Evolutionary conservation across 2,888 invertebrate species (phyloP).

Genomic region (Taphrorychus bicolor): DNA sequence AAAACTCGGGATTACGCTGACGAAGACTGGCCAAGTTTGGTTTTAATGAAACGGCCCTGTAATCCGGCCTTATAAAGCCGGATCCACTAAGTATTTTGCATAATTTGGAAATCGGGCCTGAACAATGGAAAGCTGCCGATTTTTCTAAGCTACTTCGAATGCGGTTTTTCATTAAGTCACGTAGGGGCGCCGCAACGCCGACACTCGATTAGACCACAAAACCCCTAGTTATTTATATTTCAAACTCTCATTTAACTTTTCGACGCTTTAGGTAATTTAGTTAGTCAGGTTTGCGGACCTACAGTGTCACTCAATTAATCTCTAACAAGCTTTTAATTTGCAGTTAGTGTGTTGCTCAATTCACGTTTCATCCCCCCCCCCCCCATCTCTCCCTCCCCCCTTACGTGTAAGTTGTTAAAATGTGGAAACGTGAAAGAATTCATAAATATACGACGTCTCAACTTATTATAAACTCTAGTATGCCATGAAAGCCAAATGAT

Average conservation of each 20-base stretch:
- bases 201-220: background rate
- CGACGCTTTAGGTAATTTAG: background rate
- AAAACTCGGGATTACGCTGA: slow-evolving; percentile 21
- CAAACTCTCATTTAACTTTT: slow-evolving; percentile 4
- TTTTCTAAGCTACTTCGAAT: background rate
- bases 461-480: no score
- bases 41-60: slow-evolving; percentile 26
- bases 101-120: background rate
- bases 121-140: background rate
- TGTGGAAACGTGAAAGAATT: no score
- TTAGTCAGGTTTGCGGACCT: background rate
- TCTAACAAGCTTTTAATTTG: background rate
- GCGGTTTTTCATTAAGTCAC: background rate
- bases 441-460: no score
- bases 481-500: no score
- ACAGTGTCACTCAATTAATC: background rate
- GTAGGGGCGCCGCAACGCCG: background rate
- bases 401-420: no score
- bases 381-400: no score
- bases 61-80: background rate
- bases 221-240: background rate
- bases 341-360: background rate
- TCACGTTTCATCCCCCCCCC: background rate
- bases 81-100: slow-evolving; percentile 3
- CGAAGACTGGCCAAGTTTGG: slow-evolving; percentile 15